Percentiles rank a stretch among this genome's conserved stretches.
Conservation (phyloP, 2,113 vertebrate species). For the Pangasianodon hypophthalmus region DNA sequence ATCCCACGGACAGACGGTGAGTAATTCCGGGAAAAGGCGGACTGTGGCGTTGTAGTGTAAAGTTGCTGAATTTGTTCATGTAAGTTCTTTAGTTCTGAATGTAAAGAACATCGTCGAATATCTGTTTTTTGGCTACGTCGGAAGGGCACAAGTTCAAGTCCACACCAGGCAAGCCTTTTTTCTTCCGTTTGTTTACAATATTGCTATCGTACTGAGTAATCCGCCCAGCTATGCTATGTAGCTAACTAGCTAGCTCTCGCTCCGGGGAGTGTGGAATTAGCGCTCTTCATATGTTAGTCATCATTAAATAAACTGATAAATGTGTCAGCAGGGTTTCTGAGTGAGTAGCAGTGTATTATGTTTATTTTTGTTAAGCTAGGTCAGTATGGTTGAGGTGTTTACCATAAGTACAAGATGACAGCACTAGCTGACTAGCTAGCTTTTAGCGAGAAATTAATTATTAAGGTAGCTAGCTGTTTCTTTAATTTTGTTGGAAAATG, state of each 20-base stretch:
- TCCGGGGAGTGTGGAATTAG: not conserved
- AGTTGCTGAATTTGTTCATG: not conserved
- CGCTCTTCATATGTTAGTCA: not conserved
- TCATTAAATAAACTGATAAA: not conserved
- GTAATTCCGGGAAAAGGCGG: slow-evolving; percentile 84
- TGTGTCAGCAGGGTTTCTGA: not conserved
- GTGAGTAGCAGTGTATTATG: not conserved
- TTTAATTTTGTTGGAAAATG: too few species aligned
- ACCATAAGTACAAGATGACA: not conserved
- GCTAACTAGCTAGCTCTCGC: slow-evolving; percentile 61
- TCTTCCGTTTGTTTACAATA: slow-evolving; percentile 58
- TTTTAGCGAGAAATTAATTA: not conserved
- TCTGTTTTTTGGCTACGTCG: slow-evolving; percentile 26
- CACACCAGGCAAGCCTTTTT: slow-evolving; percentile 65
- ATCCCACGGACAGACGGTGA: slow-evolving; percentile 73
- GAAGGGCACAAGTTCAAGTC: slow-evolving; percentile 57
- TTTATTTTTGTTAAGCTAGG: not conserved
- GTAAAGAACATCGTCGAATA: not conserved
- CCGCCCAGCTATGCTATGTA: slow-evolving; percentile 43
- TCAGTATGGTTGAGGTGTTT: not conserved
- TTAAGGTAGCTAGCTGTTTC: not conserved
- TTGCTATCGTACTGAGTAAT: slow-evolving; percentile 18
- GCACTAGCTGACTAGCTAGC: slow-evolving; percentile 9
- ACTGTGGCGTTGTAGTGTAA: slow-evolving; percentile 74
- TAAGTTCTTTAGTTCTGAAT: not conserved